These are phyloP conservation scores for Gila orcuttii DNA, from an alignment of 2,113 vertebrate genomes.

Conservation along the genomic window DNA sequence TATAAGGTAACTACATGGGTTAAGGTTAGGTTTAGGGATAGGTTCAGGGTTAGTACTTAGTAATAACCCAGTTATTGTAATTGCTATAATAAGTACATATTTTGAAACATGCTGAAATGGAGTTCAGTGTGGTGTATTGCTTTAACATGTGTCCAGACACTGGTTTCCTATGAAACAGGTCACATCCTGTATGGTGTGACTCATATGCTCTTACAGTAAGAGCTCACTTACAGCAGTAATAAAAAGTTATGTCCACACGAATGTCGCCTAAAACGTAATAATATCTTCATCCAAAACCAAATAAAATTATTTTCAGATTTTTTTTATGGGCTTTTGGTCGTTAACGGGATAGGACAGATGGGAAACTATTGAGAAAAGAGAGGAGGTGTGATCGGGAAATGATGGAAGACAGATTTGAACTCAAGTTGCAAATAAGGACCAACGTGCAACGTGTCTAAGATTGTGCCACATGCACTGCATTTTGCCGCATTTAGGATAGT, in stretches of 20 bases:
- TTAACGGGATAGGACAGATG: neutral
- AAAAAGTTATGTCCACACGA: neutral
- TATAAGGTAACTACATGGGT: no score
- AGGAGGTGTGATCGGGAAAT: neutral
- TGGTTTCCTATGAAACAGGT: neutral
- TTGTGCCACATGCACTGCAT: neutral
- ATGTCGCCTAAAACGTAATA: neutral
- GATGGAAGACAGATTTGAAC: neutral
- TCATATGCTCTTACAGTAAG: constrained; percentile 28
- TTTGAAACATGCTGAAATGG: neutral
- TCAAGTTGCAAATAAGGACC: neutral
- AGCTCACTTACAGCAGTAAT: neutral
- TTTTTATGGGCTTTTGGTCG: neutral
- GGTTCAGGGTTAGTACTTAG: no score
- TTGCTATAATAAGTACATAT: no score
- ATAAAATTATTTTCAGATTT: neutral
- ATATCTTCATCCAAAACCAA: neutral
- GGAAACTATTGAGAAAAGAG: neutral
- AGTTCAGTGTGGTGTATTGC: neutral
- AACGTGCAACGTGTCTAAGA: neutral
- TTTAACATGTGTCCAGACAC: neutral
- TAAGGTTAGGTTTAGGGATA: no score
- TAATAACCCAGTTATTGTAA: no score
- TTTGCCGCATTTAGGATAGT: neutral
- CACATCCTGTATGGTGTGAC: constrained; percentile 36